Percentiles rank a stretch among this genome's conserved stretches.
These are phyloP conservation scores for Scartelaos histophorus DNA, from an alignment of 2,113 vertebrate genomes.

Conservation along the genomic window DNA sequence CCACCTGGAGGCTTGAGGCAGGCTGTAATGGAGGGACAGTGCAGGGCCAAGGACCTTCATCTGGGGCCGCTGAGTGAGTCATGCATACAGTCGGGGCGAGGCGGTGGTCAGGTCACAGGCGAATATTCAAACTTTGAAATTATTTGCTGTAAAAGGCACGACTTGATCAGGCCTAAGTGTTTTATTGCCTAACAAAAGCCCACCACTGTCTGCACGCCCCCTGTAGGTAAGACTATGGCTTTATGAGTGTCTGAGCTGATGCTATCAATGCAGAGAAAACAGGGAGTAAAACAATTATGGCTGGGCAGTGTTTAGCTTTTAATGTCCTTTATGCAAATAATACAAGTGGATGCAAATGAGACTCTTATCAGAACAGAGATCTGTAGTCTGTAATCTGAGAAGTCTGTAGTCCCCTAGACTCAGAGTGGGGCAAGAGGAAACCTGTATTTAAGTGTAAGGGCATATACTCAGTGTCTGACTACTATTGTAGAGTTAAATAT, in stretches of 20 bases:
- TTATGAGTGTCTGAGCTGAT: slow-evolving; percentile 41
- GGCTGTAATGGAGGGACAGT: slow-evolving; percentile 62
- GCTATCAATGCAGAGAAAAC: slow-evolving; percentile 25
- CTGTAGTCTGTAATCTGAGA: too few species aligned
- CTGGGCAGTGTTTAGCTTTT: slow-evolving; percentile 23
- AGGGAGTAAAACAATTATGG: slow-evolving; percentile 44
- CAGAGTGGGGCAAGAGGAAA: background rate
- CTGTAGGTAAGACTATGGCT: background rate
- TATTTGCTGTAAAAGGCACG: slow-evolving; percentile 33
- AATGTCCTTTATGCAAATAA: slow-evolving; percentile 46
- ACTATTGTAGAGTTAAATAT: background rate
- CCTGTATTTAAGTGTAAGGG: background rate
- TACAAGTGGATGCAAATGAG: background rate
- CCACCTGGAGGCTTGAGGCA: slow-evolving; percentile 82
- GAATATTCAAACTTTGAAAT: slow-evolving; percentile 30
- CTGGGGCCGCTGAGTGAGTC: slow-evolving; percentile 75
- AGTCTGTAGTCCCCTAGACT: background rate
- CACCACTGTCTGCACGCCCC: slow-evolving; percentile 19
- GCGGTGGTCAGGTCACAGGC: slow-evolving; percentile 20
- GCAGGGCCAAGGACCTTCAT: slow-evolving; percentile 80
- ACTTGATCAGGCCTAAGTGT: slow-evolving; percentile 51
- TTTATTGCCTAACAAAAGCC: slow-evolving; percentile 57
- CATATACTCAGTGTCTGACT: too few species aligned
- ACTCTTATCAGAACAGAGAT: slow-evolving; percentile 8
- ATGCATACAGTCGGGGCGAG: slow-evolving; percentile 68